Base-by-base conservation (phyloP, 2,797 vertebrate species). In the Salmo trutta region DNA sequence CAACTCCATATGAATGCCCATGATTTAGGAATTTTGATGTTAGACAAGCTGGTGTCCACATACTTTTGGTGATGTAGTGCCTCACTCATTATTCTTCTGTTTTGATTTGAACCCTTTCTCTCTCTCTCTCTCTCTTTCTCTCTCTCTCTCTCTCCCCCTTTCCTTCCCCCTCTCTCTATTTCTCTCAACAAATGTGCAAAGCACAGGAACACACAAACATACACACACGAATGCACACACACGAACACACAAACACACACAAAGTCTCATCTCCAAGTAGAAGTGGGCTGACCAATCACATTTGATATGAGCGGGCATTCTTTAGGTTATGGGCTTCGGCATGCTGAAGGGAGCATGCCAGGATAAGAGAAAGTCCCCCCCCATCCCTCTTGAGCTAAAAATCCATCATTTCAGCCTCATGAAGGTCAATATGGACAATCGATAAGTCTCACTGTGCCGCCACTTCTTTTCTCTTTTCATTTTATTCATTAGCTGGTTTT, bases 351-450 rank as follows among this genome's bases (percentile, higher is more conserved):
- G 41, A 73, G n/a, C 15, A 77, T 76, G 76, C 59, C 72, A 66
- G 41, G 41, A 36, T 41, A 47, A 54, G 54, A 15, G 75, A 71
- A 76, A 33, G 29, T 73, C 73, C 70, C 59, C 21, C 4, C 59
- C 79, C 72, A 77, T 56, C 74, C 24, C 82, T 24, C 1, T 52
- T 71, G 52, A 36, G 77, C 86, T 74, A 88, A 77, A 88, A 83
- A 87, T 83, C 75, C 72, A 87, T 89, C 78, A 86, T 66, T 85
- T 69, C 69, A 67, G 73, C 77, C 77, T 70, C 36, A 31, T 88
- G 82, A 86, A 81, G 84, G 84, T 90, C 85, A 84, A 79, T 77
- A 79, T 56, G 64, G 16, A 75, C 72, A 87, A 91, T 89, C 86
- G 36, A 85, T 88, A 79, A 65, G 70, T 80, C 76, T 82, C 33